Base-by-base conservation (phyloP, 2,797 vertebrate species). In the Bradypus variegatus region DNA sequence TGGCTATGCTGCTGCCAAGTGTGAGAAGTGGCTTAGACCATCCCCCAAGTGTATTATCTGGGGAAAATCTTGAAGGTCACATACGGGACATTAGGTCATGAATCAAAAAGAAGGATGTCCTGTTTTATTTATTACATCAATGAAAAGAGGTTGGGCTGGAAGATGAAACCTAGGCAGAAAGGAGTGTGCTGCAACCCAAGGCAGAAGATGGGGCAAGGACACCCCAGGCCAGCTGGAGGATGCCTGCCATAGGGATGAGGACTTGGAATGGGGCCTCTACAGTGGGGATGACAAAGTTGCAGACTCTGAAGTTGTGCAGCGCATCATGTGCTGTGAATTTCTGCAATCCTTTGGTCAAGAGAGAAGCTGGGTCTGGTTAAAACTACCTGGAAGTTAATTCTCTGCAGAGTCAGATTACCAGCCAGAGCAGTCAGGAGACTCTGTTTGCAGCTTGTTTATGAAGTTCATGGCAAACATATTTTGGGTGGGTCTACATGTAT, bases 291-390 rank as follows among this genome's bases (percentile, higher is more conserved):
- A 16, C 21, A 16, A 36, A 21, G 25, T 70, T 21, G 12, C 69
- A 70, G 36, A 21, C 18, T 69, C 33, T 73, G 16, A 41, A 12
- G 8, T 27, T 13, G 5, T 48, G 76, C 15, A 2, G 64, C 41
- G 85, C 6, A 48, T 81, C 81, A 72, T 55, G 29, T 76, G 76
- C 77, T 31, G 60, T 89, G 83, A 89, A 88, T 89, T 70, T 76
- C 83, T 62, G 5, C 13, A n/a, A 25, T 67, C 25, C 33, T 90
- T 75, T 76, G 79, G 33, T 67, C 72, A 90, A 53, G 29, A 67
- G 92, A 84, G 62, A 92, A 78, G 45, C 55, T 78, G 8, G 8
- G 29, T 48, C 75, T 95, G 86, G 77, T 87, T 88, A 76, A 79
- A 86, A 73, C 48, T 12, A 72, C 31, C 86, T 65, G 64, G 36